Evolutionary conservation across 2,888 invertebrate species (phyloP).

Genomic region (Oscheius sp.): DNA sequence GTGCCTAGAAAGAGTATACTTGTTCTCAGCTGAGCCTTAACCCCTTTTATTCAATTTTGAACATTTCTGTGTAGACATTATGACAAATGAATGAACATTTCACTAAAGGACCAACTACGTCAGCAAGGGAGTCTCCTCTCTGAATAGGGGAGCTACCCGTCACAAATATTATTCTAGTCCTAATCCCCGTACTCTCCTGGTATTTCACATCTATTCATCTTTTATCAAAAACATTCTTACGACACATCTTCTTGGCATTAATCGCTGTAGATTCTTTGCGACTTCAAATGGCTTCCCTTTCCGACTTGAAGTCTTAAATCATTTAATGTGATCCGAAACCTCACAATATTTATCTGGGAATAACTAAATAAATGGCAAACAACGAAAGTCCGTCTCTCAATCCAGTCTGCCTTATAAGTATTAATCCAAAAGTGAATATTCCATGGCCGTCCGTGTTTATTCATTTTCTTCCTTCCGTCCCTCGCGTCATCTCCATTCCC

Average conservation of each 20-base stretch:
- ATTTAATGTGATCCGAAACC: too few species aligned
- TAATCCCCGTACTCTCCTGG: constrained; percentile 9
- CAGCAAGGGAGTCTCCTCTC: too few species aligned
- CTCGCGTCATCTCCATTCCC: constrained; percentile 25
- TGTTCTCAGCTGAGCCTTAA: constrained; percentile 22
- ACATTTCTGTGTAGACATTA: constrained; percentile 7
- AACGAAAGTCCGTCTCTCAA: too few species aligned
- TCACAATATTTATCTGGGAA: too few species aligned
- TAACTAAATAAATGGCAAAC: too few species aligned
- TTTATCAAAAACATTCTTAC: not conserved
- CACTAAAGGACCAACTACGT: not conserved
- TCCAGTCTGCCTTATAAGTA: not conserved
- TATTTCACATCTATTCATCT: not conserved
- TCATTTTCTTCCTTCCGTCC: constrained; percentile 35
- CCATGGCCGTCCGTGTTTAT: not conserved
- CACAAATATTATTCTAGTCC: constrained; percentile 10
- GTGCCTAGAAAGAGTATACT: constrained; percentile 28
- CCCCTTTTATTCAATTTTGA: constrained; percentile 1
- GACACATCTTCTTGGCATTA: not conserved
- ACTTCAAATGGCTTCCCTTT: too few species aligned
- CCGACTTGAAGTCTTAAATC: too few species aligned
- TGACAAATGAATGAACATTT: constrained; percentile 27
- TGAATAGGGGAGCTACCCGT: too few species aligned
- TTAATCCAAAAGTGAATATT: not conserved
- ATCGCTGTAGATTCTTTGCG: not conserved